Conservation (phyloP, 2,797 vertebrate species). For the Diglossa cyanea region DNA sequence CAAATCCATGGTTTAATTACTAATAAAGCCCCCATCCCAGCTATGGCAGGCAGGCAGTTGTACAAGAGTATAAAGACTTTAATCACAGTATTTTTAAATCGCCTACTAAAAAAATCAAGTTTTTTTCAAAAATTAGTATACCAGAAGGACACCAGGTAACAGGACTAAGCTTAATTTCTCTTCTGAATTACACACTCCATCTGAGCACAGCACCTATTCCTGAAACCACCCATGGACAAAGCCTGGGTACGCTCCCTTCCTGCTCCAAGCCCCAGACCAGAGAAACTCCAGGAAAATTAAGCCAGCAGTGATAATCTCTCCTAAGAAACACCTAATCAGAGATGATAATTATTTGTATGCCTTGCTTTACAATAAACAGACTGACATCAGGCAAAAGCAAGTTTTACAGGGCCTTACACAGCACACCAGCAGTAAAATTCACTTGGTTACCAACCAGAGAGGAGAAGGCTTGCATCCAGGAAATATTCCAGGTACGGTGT, state of each 20-base stretch:
- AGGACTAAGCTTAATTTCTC: background rate
- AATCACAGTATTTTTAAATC: background rate
- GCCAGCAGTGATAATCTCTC: background rate
- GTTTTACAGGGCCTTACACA: background rate
- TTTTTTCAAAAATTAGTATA: background rate
- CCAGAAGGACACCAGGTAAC: background rate
- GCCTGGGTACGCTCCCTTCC: background rate
- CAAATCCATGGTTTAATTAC: background rate
- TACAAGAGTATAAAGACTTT: background rate
- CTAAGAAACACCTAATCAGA: background rate
- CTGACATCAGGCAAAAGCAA: background rate
- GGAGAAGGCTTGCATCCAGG: background rate
- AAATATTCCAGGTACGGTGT: background rate
- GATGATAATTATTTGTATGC: background rate
- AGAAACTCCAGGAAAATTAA: background rate
- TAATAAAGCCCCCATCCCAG: background rate
- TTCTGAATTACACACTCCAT: background rate
- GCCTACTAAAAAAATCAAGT: background rate
- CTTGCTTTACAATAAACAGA: background rate
- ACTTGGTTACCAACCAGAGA: background rate
- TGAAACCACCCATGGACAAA: accelerated
- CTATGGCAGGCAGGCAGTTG: background rate
- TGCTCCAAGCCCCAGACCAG: background rate
- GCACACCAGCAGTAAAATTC: background rate
- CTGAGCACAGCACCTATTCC: background rate